Conservation (phyloP, 2,797 vertebrate species). For the Catostomus latipinnis region DNA sequence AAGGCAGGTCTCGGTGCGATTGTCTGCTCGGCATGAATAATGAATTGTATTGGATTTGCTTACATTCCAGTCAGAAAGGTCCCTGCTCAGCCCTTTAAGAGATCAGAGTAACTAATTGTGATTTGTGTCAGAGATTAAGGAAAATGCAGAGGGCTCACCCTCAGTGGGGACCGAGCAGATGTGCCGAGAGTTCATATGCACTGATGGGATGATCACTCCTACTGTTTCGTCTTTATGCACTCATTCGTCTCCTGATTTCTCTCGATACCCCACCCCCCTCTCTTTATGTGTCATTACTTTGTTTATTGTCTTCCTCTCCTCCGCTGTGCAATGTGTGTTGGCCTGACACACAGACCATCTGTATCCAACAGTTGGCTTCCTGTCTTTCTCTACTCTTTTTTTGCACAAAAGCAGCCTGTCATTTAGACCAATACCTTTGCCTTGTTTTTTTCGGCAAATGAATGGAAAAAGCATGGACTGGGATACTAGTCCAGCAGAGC, state of each 20-base stretch:
- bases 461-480: neutral
- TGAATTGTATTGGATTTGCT: conserved; percentile 76
- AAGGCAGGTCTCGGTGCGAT: conserved; percentile 57
- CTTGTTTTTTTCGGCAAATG: neutral
- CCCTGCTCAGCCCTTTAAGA: conserved; percentile 61
- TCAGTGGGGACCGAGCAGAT: conserved; percentile 73
- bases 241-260: conserved; percentile 1
- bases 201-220: conserved; percentile 72
- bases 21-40: conserved; percentile 70
- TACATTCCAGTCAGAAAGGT: conserved; percentile 67
- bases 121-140: conserved; percentile 81
- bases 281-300: conserved; percentile 12
- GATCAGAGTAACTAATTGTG: conserved; percentile 78
- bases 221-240: conserved; percentile 60
- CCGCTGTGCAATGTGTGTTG: conserved; percentile 29
- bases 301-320: conserved; percentile 39
- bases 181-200: conserved; percentile 64
- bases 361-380: conserved; percentile 15
- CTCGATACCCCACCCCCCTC: neutral
- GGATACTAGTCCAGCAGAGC: no score
- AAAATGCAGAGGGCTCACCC: conserved; percentile 66
- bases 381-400: neutral
- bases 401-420: conserved; percentile 21
- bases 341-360: conserved; percentile 51
- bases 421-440: neutral